Evolutionary conservation across 2,113 vertebrate species (phyloP).

Genomic region (Cettia cetti): DNA sequence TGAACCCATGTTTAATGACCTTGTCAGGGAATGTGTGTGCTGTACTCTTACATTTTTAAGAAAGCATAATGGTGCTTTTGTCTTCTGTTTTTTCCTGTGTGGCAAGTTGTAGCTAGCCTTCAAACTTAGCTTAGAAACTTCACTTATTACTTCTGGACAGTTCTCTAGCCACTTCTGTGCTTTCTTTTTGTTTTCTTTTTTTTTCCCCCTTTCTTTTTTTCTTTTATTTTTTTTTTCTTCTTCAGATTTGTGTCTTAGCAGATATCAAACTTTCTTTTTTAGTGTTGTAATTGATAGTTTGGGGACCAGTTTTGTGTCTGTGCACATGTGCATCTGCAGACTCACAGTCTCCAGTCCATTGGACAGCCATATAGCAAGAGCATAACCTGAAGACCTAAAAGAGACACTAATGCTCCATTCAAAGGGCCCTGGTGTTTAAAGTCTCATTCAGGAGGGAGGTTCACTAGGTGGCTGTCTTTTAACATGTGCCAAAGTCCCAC

Average conservation of each 20-base stretch:
- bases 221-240: neutral
- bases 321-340: neutral
- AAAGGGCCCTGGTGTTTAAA: neutral
- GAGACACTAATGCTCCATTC: neutral
- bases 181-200: neutral
- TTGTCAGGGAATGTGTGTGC: conserved; percentile 49
- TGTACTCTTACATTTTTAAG: conserved; percentile 42
- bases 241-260: neutral
- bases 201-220: no score
- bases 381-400: neutral
- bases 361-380: neutral
- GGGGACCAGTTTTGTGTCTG: neutral
- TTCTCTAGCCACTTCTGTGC: conserved; percentile 21
- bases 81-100: conserved; percentile 60
- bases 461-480: neutral
- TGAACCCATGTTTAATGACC: conserved; percentile 52
- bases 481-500: neutral
- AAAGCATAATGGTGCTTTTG: conserved; percentile 64
- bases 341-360: neutral
- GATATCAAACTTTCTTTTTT: neutral
- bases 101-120: conserved; percentile 60
- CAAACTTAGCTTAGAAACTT: conserved; percentile 18
- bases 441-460: neutral
- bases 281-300: neutral
- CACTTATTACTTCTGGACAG: conserved; percentile 3